These are phyloP conservation scores for Neoniphon sammara DNA, from an alignment of 2,797 vertebrate genomes.

Conservation along the genomic window DNA sequence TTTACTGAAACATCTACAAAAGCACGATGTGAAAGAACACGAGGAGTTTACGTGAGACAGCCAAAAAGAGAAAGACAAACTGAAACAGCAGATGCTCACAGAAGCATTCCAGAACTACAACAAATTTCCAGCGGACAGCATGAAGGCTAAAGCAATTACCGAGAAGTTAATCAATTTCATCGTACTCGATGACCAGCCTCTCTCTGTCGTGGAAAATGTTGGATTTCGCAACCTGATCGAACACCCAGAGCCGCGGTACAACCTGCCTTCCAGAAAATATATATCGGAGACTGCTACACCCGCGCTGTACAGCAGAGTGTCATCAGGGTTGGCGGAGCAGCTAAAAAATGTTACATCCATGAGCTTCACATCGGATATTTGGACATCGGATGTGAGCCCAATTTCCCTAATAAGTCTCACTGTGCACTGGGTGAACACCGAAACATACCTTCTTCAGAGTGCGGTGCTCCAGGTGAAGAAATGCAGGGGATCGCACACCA, in stretches of 20 bases:
- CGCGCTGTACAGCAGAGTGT: conserved; percentile 1
- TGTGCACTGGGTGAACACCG: not conserved
- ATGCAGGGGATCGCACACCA: conserved; percentile 8
- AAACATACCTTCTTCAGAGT: not conserved
- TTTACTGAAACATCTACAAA: conserved; percentile 20
- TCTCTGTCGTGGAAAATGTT: conserved; percentile 16
- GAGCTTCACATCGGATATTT: conserved; percentile 21
- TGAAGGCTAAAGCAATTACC: conserved; percentile 15
- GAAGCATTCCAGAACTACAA: not conserved
- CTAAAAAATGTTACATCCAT: conserved; percentile 10
- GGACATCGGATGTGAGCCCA: conserved; percentile 8
- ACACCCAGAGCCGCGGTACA: conserved; percentile 9
- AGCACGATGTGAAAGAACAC: conserved; percentile 9
- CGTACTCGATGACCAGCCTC: conserved; percentile 9
- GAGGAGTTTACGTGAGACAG: not conserved
- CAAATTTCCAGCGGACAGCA: conserved; percentile 4
- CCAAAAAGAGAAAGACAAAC: not conserved
- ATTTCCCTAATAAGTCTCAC: conserved; percentile 15
- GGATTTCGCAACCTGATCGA: conserved; percentile 18
- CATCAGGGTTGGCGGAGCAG: not conserved
- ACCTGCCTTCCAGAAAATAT: conserved; percentile 8
- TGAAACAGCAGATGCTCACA: not conserved
- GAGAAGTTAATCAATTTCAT: conserved; percentile 28
- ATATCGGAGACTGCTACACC: conserved; percentile 19
- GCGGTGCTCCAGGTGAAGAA: conserved; percentile 14